Evolutionary conservation across 2,888 invertebrate species (phyloP).

Genomic region (Rhagonycha lutea): DNA sequence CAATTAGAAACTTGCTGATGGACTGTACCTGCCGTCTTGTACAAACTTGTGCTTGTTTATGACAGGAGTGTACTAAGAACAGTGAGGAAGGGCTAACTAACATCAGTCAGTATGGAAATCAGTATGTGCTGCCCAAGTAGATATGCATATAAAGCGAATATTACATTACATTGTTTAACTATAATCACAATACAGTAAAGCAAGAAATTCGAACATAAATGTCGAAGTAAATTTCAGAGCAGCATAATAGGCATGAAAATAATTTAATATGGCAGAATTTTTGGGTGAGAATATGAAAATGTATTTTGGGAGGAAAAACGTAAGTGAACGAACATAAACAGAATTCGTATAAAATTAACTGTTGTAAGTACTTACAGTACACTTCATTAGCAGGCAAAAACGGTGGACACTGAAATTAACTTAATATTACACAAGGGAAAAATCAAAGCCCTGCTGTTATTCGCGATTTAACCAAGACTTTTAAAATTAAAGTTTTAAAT

Average conservation of each 20-base stretch:
- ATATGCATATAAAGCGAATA: conserved; percentile 37
- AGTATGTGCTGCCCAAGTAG: conserved; percentile 40
- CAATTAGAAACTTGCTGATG: conserved; percentile 33
- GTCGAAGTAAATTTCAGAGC: neutral
- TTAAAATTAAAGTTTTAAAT: neutral
- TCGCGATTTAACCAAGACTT: neutral
- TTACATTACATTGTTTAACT: conserved; percentile 31
- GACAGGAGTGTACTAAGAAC: conserved; percentile 46
- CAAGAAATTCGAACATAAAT: neutral
- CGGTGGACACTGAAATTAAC: conserved; percentile 20
- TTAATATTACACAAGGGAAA: conserved; percentile 13
- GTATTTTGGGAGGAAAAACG: neutral
- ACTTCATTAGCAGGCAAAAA: conserved; percentile 22
- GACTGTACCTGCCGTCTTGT: conserved; percentile 49
- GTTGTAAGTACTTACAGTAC: conserved; percentile 15
- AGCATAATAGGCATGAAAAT: neutral
- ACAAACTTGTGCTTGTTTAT: conserved; percentile 44
- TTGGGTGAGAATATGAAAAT: neutral
- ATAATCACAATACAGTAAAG: conserved; percentile 6
- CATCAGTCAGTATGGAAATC: conserved; percentile 53
- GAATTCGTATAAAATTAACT: conserved; percentile 15
- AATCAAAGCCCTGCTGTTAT: conserved; percentile 5
- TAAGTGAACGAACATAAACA: neutral
- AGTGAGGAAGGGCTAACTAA: conserved; percentile 50
- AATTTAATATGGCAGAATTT: neutral